phyloP scores from a whole-genome alignment of 1,140 invertebrate species.

The Catajapyx aquilonaris region DNA sequence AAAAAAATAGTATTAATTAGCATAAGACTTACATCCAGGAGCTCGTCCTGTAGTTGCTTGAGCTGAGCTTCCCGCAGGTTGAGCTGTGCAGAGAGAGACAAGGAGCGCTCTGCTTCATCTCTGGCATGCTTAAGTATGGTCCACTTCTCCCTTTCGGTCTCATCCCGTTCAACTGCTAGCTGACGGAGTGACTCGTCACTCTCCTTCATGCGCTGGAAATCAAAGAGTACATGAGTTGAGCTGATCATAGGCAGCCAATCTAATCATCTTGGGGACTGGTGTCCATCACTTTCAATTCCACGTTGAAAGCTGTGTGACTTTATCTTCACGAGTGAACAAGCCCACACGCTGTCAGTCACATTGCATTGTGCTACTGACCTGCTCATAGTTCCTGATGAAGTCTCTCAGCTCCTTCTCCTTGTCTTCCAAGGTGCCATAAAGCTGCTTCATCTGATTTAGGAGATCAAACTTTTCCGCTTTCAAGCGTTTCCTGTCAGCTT shows the following conservation, averaged over 20 bases:
- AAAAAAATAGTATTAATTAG: slow-evolving; percentile 2
- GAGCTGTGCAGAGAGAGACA: slow-evolving; percentile 63
- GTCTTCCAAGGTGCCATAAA: slow-evolving; percentile 80
- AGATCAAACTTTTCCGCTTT: slow-evolving; percentile 88
- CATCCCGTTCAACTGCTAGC: slow-evolving; percentile 52
- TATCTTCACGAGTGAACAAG: no score
- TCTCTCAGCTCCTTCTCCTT: slow-evolving; percentile 82
- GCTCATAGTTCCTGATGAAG: slow-evolving; percentile 86
- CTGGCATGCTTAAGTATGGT: slow-evolving; percentile 64
- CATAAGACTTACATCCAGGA: slow-evolving; percentile 40
- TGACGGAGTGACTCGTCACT: slow-evolving; percentile 45
- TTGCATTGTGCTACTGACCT: slow-evolving; percentile 37
- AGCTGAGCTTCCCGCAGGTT: slow-evolving; percentile 66
- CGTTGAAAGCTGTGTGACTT: no score
- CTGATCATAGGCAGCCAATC: no score
- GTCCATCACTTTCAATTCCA: no score
- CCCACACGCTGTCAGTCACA: no score
- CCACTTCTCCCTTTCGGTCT: slow-evolving; percentile 70
- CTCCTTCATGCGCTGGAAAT: slow-evolving; percentile 47
- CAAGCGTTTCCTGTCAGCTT: slow-evolving; percentile 69
- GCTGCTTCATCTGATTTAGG: slow-evolving; percentile 82
- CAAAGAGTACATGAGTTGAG: no score
- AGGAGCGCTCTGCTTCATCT: slow-evolving; percentile 68
- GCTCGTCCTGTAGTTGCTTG: slow-evolving; percentile 56
- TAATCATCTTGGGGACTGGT: no score